Evolutionary conservation across 2,888 invertebrate species (phyloP), one percentile per base, ranked within the genome.

Genomic region (Gasteruption jaculator): DNA sequence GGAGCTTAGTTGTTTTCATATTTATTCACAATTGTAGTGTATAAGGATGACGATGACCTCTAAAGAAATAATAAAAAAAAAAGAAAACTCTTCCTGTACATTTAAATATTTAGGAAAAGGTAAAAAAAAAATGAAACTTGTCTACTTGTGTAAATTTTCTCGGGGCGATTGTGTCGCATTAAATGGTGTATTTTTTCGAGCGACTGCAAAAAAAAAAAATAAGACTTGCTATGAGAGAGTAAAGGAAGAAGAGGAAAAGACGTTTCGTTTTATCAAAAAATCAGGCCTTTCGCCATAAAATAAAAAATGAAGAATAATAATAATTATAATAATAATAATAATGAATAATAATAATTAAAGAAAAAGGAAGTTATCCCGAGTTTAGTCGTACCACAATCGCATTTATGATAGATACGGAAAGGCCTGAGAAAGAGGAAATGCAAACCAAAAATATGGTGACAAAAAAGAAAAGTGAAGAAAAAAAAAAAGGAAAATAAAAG

Each of bases 381-480:
- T 55, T 61, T 64, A 64, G 67, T 68, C 68, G 66, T 68, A 68
- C 68, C 68, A n/a, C n/a, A 63, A 68, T 49, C 61, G 68, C 68
- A 68, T 68, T 68, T 68, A 68, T 60, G 51, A 59, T 52, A 57
- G 53, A 52, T 39, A 48, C 45, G 41, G 49, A 46, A 25, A n/a
- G n/a, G n/a, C n/a, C n/a, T n/a, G n/a, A n/a, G n/a, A n/a, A n/a
- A n/a, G n/a, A 41, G 43, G 38, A 30, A 26, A 38, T 29, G 21
- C 24, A 41, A 24, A 15, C 34, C 24, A 29, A 29, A 26, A 19
- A 35, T 7, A n/a, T 37, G 30, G 37, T 11, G 30, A 33, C 33
- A 36, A 20, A 10, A 26, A 16, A 22, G 21, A 4, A 26, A 36
- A 27, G 26, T 29, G 31, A 33, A 18, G 22, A 16, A 32, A 33